Base-by-base conservation (phyloP, 2,797 vertebrate genomes). In the Pipistrellus nathusii region DNA sequence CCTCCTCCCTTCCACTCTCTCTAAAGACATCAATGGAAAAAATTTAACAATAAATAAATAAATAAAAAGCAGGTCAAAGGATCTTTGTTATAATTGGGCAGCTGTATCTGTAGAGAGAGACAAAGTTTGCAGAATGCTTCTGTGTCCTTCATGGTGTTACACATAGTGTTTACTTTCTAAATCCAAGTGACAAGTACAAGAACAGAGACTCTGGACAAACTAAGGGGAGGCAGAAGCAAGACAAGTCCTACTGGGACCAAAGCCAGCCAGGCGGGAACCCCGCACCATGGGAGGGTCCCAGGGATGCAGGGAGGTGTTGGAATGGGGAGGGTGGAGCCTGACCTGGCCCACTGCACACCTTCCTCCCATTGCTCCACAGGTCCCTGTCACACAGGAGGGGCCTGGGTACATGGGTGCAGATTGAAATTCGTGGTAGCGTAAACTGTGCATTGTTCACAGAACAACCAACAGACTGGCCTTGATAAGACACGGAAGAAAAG, bases 391-490 rank as follows among this genome's bases (percentile, higher is more conserved):
- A 5, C 11, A 4, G 3, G 8, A 35, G 5, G 2, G 30, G 12
- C 8, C 35, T 4, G 2, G 23, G 35, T 8, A 48, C 3, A 0
- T 2, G 53, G 53, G 53, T 21, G 0, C 1, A 4, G 14, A n/a
- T 57, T 11, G 23, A 46, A 15, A 21, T 23, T 53, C 9, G 3
- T 66, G 0, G 0, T 6, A n/a, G 1, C 8, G 1, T 15, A 3
- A 62, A 32, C 55, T 25, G 9, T n/a, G 3, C 38, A 0, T 5
- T 1, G 0, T 30, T 35, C 14, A 3, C 3, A n/a, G 6, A 55
- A 21, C 2, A 2, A 10, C 20, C 15, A 13, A 2, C 13, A 15
- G 83, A 18, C 23, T 18, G 4, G 23, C 21, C 25, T 23, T 1
- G 4, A 12, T 25, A 17, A 27, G 48, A 55, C 6, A 2, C 41